Evolutionary conservation across 2,888 invertebrate species (phyloP), one percentile per base, ranked within the genome.

Genomic region (Fragum fragum): DNA sequence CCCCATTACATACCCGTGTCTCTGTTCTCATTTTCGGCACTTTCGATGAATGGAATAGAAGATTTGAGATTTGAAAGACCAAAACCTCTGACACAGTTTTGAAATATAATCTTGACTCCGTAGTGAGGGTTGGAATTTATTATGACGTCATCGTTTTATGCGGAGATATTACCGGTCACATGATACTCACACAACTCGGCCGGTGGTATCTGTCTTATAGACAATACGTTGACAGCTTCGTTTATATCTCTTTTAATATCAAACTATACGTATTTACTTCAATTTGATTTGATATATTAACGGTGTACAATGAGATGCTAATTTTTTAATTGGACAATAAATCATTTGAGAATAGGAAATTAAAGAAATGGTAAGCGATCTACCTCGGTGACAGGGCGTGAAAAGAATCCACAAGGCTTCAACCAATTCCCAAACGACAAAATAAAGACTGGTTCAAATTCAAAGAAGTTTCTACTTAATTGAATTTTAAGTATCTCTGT

Each of bases 181-280:
- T 26, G 57, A 57, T 7, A 26, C 57, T 14, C 57, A 11, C 23
- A 3, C 26, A 42, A 26, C 66, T n/a, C 66, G 23, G 42, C 42
- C 66, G 66, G 66, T 66, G 66, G 66, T 36, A 66, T 23, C 7
- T n/a, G 66, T 66, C 66, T 66, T 0, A 1, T 23, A 11, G 42
- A 66, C 66, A 66, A 66, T 66, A 23, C 14, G 7, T 5, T 39
- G 39, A 66, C 66, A 42, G 32, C 7, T 42, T 42, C 23, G 11
- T 36, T 66, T 66, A 66, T 66, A 66, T 66, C 66, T 66, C 42
- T 36, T 42, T 66, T 42, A 66, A 66, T 66, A 63, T 32, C n/a
- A 36, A 42, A 66, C 21, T n/a, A 21, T 42, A n/a, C 6, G 66
- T 66, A 66, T 66, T 66, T 42, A 66, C 16, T 16, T 39, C 6